A percentile compares a stretch with the other conserved stretches of the same genome.
Conservation (phyloP, 2,888 invertebrate genomes). For the Slavum lentiscoides region DNA sequence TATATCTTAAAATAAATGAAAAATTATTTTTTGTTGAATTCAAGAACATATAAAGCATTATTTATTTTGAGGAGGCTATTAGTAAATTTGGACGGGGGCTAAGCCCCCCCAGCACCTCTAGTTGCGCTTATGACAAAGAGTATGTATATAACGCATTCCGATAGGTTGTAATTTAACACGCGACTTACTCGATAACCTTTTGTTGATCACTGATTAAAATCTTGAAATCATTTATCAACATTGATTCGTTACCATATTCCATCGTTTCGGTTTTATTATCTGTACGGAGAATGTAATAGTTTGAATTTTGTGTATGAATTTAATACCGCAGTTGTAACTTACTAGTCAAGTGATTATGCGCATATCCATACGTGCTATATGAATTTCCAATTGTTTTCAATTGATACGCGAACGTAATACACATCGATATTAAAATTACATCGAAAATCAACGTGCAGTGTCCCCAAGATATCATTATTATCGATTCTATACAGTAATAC, state of each 20-base stretch:
- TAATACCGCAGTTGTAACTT: not conserved
- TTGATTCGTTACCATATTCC: not conserved
- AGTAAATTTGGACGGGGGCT: too few relatives aligned
- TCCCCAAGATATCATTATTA: not conserved
- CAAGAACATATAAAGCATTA: too few relatives aligned
- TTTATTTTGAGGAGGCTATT: too few relatives aligned
- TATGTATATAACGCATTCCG: too few relatives aligned
- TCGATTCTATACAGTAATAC: not conserved
- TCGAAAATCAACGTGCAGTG: not conserved
- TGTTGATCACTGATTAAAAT: not conserved
- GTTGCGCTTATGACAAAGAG: too few relatives aligned
- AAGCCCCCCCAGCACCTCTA: too few relatives aligned
- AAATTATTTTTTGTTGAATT: too few relatives aligned
- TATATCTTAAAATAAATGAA: too few relatives aligned
- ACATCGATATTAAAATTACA: not conserved
- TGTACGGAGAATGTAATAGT: not conserved
- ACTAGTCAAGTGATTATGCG: not conserved
- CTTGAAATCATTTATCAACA: not conserved
- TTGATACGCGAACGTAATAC: not conserved
- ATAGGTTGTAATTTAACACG: not conserved
- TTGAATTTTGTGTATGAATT: too few relatives aligned
- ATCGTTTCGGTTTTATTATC: not conserved
- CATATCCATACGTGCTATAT: not conserved
- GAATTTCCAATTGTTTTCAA: not conserved
- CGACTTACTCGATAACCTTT: not conserved